Evolutionary conservation across 1,140 invertebrate genomes (phyloP), one percentile per base, ranked within the genome.

Genomic region (Bombus ignitus): DNA sequence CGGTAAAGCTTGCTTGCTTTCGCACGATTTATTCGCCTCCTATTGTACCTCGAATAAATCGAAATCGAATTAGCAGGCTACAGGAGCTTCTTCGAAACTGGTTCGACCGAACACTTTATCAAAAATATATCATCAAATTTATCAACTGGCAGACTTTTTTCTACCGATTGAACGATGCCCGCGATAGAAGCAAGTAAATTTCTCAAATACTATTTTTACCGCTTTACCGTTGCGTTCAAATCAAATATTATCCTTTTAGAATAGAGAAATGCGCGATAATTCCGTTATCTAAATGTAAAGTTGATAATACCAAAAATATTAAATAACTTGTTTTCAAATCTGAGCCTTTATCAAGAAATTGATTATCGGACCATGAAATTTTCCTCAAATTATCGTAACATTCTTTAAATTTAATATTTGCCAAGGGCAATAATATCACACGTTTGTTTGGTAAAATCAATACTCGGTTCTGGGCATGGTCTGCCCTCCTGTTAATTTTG

Each of bases 1-100:
- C n/a, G 42, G 44, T 39, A 10, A 47, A 37, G 87, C 88, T 82
- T 72, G 39, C 44, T 77, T 9, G 35, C 28, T 22, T 39, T 10
- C 37, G n/a, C 39, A 12, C 9, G 53, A n/a, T 74, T 53, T 25
- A 3, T n/a, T 32, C n/a, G n/a, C 1, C n/a, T 47, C 2, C 44
- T 22, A 10, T 3, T 39, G 9, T 15, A 5, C 39, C 6, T 79
- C 47, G n/a, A 42, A 71, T 71, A 32, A 59, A 78, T 70, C 44
- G 39, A 37, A 57, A 71, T 79, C 18, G 83, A 42, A 76, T 76
- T n/a, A 42, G 42, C 15, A 5, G 59, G 37, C 9, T 13, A 73
- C 35, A 35, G 71, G 1, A 13, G 18, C 15, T 68, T 44, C 22
- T 28, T n/a, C 18, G 32, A 35, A n/a, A 42, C 70, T 25, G 35